phyloP scores from a whole-genome alignment of 2,797 vertebrate species.

The Coracias cyanogaster region DNA sequence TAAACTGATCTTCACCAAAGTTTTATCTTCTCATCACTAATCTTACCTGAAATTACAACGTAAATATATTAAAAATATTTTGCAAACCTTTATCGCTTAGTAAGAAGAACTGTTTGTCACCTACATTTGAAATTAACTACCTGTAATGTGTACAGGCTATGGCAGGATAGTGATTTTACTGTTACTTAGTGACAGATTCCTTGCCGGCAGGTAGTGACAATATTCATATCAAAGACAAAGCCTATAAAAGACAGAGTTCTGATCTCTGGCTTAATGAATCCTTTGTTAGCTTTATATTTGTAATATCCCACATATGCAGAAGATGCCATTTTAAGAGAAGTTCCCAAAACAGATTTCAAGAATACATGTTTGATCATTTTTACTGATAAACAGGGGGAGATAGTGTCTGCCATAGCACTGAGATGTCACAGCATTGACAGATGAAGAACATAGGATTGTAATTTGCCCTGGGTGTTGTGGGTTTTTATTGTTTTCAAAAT shows the following conservation, averaged over 20 bases:
- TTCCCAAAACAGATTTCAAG: background rate
- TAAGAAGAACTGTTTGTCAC: background rate
- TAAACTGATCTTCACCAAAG: background rate
- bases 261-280: background rate
- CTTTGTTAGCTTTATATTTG: background rate
- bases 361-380: background rate
- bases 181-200: background rate
- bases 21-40: background rate
- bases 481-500: background rate
- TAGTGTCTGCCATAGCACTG: background rate
- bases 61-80: background rate
- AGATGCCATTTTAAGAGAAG: background rate
- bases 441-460: background rate
- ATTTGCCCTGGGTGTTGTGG: background rate
- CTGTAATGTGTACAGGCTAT: background rate
- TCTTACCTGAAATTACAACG: background rate
- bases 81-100: background rate
- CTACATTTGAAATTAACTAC: background rate
- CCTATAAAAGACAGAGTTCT: background rate
- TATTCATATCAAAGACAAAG: background rate
- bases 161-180: background rate
- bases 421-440: background rate
- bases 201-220: background rate
- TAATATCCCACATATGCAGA: background rate
- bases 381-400: background rate